Base-by-base conservation (phyloP, 1,140 invertebrate genomes). In the Rhizoglyphus robini region DNA sequence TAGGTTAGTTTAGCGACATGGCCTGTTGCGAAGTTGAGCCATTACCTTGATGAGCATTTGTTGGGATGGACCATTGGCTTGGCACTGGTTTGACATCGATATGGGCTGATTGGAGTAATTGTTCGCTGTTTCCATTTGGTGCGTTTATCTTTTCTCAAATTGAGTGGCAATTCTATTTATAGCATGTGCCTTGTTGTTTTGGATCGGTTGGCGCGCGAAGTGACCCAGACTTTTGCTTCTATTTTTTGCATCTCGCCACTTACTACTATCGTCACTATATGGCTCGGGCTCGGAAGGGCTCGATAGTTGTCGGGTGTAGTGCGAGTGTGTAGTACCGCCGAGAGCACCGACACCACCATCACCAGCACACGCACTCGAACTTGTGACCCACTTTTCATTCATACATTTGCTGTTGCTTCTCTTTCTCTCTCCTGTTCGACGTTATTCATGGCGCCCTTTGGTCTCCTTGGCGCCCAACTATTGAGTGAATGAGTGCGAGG, bases 321-420 rank as follows among this genome's bases (percentile, higher is more conserved):
- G n/a, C n/a, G n/a, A n/a, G n/a, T n/a, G n/a, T n/a, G n/a, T n/a
- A n/a, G n/a, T 41, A 41, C 36, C 36, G 18, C 36, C 36, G 18
- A 41, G 8, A 41, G 8, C 36, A 41, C 18, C 36, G 18, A 11
- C 36, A 41, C 18, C 36, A 41, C 18, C 36, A 41, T 41, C 36
- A 41, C 36, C 18, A 41, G 8, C 23, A 54, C 51, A 54, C 20
- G 51, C 51, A 29, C 27, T 60, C 58, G 58, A 60, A 60, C 58
- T 60, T 60, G 58, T 60, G 58, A 60, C 58, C 58, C 27, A 60
- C 58, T 60, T 60, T 60, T 60, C 51, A 54, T 54, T 54, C 51
- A 54, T 54, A 54, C 51, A 27, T 54, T 54, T 54, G 51, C 23
- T 38, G 57, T 31, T 59, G 5, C 25, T 30, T 49, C 25, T 49